Base-by-base conservation (phyloP, 2,888 invertebrate genomes). In the Tinea pellionella region DNA sequence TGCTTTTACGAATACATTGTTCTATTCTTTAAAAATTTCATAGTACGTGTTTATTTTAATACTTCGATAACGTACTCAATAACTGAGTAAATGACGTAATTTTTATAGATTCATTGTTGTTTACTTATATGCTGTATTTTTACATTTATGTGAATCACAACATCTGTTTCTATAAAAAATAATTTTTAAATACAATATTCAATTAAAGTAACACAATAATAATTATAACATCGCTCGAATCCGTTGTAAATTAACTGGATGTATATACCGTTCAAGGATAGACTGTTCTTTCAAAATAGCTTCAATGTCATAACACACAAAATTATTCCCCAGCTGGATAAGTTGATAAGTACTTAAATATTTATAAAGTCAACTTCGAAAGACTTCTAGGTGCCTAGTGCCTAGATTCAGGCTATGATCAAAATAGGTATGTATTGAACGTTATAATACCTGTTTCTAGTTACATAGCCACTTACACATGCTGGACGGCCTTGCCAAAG, bases 401-500 rank as follows among this genome's bases (percentile, higher is more conserved):
- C 37, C 37, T 37, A 37, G 37, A n/a, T 9, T 37, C 24, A 6
- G 37, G 6, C 47, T 47, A 15, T 15, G 47, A 47, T 47, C 47
- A 47, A 16, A 47, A 53, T 53, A 53, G 16, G 53, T 53, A 53
- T 18, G 12, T 53, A 53, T 53, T 24, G n/a, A 24, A 18, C 53
- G 53, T 12, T 53, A 24, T 53, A 24, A 24, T 53, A 53, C 53
- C 53, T 53, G 53, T 53, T 53, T 53, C 19, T 57, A 32, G 32
- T 57, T 57, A 57, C 57, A 57, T 57, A 57, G 57, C 29, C 55
- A 55, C 19, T 57, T 57, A 57, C 57, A 32, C 57, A 57, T 32
- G 57, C 57, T 32, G 57, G 51, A 69, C 77, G 75, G 72, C 77
- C 77, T 77, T 77, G 77, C 70, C 75, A 75, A 77, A 76, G 76